Evolutionary conservation across 2,113 vertebrate species (phyloP).

Genomic region (Eubucco bourcierii): DNA sequence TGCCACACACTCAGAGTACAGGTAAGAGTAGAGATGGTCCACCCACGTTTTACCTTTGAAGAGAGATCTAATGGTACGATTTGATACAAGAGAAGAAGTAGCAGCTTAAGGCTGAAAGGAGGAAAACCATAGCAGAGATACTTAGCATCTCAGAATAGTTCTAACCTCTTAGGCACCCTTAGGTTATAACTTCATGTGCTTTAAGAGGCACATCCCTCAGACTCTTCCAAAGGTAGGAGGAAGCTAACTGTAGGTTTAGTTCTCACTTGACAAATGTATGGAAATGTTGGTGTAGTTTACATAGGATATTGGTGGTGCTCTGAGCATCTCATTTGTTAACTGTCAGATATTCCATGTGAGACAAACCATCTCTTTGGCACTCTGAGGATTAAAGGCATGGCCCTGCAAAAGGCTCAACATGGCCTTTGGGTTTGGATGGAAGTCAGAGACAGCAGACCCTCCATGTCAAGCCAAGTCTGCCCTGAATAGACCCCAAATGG

Average conservation of each 20-base stretch:
- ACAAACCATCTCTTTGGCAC: not conserved
- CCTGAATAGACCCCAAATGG: not conserved
- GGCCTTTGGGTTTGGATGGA: not conserved
- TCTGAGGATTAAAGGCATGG: not conserved
- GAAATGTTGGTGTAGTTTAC: not conserved
- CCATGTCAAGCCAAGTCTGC: not conserved
- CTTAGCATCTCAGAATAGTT: not conserved
- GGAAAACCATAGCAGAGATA: not conserved
- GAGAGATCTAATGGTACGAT: not conserved
- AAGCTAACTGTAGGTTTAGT: not conserved
- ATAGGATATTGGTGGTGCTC: not conserved
- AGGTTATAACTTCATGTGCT: not conserved
- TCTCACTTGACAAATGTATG: not conserved
- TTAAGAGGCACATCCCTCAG: not conserved
- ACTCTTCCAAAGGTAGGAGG: not conserved
- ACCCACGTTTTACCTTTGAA: conserved; percentile 15
- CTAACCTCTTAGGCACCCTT: not conserved
- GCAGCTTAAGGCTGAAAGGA: not conserved
- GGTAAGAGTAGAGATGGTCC: conserved; percentile 76
- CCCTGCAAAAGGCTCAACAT: not conserved
- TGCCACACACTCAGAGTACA: conserved; percentile 80
- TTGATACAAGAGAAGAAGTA: not conserved
- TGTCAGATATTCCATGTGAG: not conserved
- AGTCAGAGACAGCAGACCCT: not conserved
- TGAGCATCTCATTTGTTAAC: not conserved